phyloP scores from a whole-genome alignment of 2,797 vertebrate genomes.

The Apogon talboti region DNA sequence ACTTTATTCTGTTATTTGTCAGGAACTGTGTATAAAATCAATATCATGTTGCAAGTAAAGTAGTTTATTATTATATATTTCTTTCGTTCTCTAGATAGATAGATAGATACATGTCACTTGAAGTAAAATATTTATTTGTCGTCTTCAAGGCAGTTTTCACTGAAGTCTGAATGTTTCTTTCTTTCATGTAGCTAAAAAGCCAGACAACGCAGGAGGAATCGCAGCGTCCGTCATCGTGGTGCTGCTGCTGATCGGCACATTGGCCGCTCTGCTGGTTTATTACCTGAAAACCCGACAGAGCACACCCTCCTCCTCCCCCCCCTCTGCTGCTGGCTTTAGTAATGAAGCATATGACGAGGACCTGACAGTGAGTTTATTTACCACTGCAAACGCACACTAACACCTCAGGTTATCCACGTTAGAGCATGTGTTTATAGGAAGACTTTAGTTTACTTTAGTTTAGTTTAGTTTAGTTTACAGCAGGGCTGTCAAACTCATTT shows the following conservation, averaged over 20 bases:
- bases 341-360: slow-evolving; percentile 65
- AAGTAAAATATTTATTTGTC: not conserved
- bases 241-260: slow-evolving; percentile 71
- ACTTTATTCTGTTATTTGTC: too few relatives aligned
- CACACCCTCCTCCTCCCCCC: not conserved
- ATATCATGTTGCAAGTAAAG: too few relatives aligned
- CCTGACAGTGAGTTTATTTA: slow-evolving; percentile 44
- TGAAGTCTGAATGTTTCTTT: not conserved
- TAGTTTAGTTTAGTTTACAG: too few relatives aligned
- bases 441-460: too few relatives aligned
- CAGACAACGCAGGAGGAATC: slow-evolving; percentile 60
- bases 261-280: slow-evolving; percentile 63
- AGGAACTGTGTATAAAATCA: too few relatives aligned
- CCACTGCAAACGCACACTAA: not conserved
- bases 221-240: slow-evolving; percentile 70
- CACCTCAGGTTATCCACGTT: not conserved
- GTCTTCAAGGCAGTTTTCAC: not conserved
- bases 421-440: too few relatives aligned
- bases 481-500: too few relatives aligned
- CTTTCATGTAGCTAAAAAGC: slow-evolving; percentile 34
- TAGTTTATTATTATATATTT: too few relatives aligned
- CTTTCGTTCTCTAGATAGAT: too few relatives aligned
- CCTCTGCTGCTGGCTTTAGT: slow-evolving; percentile 18
- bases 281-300: slow-evolving; percentile 59
- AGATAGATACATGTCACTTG: too few relatives aligned